Evolutionary conservation across 2,888 invertebrate species (phyloP).

Genomic region (Rapana venosa): DNA sequence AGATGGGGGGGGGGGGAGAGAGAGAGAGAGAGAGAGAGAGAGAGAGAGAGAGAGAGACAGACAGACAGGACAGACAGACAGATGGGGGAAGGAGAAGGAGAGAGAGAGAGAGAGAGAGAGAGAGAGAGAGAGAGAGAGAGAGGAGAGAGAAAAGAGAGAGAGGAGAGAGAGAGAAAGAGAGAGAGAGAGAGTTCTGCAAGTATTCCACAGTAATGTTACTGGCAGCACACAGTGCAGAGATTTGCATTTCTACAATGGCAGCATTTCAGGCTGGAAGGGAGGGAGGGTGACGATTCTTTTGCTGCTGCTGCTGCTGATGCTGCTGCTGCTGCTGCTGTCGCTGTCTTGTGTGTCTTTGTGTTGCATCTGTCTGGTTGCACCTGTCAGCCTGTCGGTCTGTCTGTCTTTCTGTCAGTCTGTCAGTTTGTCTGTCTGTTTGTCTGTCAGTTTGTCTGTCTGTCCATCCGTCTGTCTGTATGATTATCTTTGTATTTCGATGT

Average conservation of each 20-base stretch:
- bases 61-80: neutral
- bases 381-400: too few relatives aligned
- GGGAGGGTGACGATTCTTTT: too few relatives aligned
- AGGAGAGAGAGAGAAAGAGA: conserved; percentile 18
- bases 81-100: neutral
- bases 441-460: too few relatives aligned
- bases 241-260: too few relatives aligned
- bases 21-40: neutral
- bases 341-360: neutral
- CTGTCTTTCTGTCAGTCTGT: too few relatives aligned
- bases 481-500: too few relatives aligned
- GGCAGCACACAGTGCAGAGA: too few relatives aligned
- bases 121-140: neutral
- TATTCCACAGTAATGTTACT: too few relatives aligned
- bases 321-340: neutral
- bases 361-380: neutral
- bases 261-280: too few relatives aligned
- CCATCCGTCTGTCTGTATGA: too few relatives aligned
- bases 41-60: neutral
- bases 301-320: too few relatives aligned
- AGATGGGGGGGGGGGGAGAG: neutral
- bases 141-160: neutral
- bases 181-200: neutral
- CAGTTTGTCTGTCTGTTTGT: too few relatives aligned
- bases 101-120: neutral